Base-by-base conservation (phyloP, 2,113 vertebrate genomes). In the Uropsilus gracilis region DNA sequence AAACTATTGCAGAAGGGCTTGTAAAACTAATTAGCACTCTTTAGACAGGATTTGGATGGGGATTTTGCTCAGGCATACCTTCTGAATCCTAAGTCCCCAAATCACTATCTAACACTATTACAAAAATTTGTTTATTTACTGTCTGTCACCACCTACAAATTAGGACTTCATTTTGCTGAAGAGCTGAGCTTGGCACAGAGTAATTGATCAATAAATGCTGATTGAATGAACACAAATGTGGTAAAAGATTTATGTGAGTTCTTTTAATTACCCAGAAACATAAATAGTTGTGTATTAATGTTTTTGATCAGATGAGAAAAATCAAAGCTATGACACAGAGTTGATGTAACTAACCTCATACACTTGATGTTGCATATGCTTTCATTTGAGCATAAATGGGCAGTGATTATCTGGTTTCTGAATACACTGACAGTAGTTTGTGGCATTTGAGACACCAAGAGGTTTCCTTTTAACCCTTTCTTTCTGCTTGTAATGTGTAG, bases 211-310 rank as follows among this genome's bases (percentile, higher is more conserved):
- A 71, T 93, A 78, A 86, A 91, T 89, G 46, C 28, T 94, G 83
- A 89, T 6, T 68, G 64, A 96, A 95, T 89, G 75, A 96, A 26
- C 48, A 26, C 48, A 32, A 94, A 82, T 83, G 50, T 61, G 81
- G 80, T 59, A 78, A 68, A n/a, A 13, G 42, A 87, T 95, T 93
- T 84, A 81, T 63, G 44, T 46, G 59, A 50, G n/a, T 48, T 95
- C 37, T 91, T 95, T 93, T 76, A 87, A 75, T 86, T 91, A 94
- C 72, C 39, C 46, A 96, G 93, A 89, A 86, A 42, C 69, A 88
- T 63, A 95, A 82, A 86, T 59, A 87, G 24, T 22, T 61, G 13
- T 34, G 44, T 61, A 44, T 48, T 20, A 90, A 42, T 71, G 39
- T 59, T 90, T 90, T 83, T 84, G 81, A 84, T 85, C 20, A 69